Evolutionary conservation across 2,113 vertebrate genomes (phyloP).

Genomic region (Trogon surrucura): DNA sequence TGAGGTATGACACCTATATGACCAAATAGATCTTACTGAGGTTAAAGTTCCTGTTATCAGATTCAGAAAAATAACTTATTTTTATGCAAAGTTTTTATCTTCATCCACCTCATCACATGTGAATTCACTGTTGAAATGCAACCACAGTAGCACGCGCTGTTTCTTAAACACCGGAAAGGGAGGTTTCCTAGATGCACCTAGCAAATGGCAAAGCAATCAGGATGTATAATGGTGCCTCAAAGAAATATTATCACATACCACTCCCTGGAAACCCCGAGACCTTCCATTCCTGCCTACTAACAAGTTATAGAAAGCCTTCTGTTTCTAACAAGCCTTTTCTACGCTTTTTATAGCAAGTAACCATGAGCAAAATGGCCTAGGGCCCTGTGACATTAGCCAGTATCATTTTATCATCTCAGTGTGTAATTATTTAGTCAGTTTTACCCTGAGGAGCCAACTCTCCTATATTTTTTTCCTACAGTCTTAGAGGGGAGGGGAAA

Average conservation of each 20-base stretch:
- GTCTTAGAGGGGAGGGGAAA: neutral
- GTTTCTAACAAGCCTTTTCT: conserved; percentile 2
- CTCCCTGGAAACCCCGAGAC: neutral
- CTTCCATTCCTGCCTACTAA: neutral
- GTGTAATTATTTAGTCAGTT: conserved; percentile 63
- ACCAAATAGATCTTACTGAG: neutral
- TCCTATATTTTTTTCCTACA: conserved; percentile 7
- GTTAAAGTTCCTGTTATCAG: neutral
- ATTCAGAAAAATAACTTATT: neutral
- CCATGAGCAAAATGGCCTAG: conserved; percentile 13
- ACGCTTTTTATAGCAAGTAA: conserved; percentile 48
- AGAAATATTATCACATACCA: neutral
- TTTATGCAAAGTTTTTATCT: neutral
- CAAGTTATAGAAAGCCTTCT: conserved; percentile 18
- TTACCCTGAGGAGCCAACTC: conserved; percentile 39
- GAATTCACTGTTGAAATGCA: neutral
- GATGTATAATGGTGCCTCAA: fast-evolving
- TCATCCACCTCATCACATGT: neutral
- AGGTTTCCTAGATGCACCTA: neutral
- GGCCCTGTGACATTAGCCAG: conserved; percentile 14
- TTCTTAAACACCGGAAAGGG: neutral
- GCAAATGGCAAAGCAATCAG: neutral
- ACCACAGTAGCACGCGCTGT: fast-evolving
- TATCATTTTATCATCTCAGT: conserved; percentile 34
- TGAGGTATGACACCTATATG: neutral